Evolutionary conservation across 2,113 vertebrate genomes (phyloP).

Genomic region (Ptilorrhoa leucosticta): DNA sequence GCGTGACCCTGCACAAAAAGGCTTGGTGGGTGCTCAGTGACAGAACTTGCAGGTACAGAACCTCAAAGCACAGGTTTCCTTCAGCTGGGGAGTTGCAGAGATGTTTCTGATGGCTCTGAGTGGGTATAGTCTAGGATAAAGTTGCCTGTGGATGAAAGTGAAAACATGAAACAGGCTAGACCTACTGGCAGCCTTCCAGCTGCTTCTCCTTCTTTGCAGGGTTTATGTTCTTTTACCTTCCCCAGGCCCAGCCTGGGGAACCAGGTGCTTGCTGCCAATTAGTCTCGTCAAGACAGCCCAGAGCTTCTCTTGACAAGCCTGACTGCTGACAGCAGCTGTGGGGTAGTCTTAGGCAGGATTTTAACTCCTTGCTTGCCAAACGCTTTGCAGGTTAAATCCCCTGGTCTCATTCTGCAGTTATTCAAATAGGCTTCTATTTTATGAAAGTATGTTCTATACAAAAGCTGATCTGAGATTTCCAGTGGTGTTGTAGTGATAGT

Average conservation of each 20-base stretch:
- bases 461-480: neutral
- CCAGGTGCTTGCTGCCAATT: conserved; percentile 61
- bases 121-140: neutral
- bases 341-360: neutral
- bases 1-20: neutral
- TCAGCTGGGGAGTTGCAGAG: neutral
- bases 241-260: neutral
- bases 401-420: neutral
- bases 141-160: neutral
- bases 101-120: neutral
- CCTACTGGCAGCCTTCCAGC: conserved; percentile 30
- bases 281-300: conserved; percentile 45
- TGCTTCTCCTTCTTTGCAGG: neutral
- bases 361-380: conserved; percentile 38
- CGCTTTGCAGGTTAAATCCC: neutral
- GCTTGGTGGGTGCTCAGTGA: neutral
- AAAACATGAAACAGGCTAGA: neutral
- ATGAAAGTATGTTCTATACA: neutral
- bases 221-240: conserved; percentile 52
- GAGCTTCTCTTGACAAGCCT: conserved; percentile 51
- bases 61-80: neutral
- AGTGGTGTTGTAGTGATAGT: neutral
- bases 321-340: conserved; percentile 60
- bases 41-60: neutral
- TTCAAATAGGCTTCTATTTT: neutral